Evolutionary conservation across 2,797 vertebrate genomes (phyloP).

Genomic region (Periophthalmus magnuspinnatus): DNA sequence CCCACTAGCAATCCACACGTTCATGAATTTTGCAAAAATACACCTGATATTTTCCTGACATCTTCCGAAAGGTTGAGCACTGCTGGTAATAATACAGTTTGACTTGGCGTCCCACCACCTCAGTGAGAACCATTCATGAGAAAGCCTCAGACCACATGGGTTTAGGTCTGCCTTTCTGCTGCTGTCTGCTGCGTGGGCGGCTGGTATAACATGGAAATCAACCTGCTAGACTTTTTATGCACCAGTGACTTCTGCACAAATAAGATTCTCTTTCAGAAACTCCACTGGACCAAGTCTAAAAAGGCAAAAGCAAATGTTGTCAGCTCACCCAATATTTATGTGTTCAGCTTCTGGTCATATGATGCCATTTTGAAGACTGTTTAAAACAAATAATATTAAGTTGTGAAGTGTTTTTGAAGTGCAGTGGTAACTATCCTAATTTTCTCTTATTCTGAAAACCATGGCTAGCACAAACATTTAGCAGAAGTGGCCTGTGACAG

Average conservation of each 20-base stretch:
- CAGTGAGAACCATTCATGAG: slow-evolving; percentile 9
- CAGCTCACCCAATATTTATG: background rate
- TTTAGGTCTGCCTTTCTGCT: background rate
- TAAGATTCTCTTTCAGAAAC: background rate
- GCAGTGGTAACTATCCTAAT: too few species aligned
- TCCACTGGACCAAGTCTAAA: background rate
- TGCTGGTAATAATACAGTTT: slow-evolving; percentile 8
- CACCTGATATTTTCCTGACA: background rate
- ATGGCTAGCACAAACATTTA: background rate
- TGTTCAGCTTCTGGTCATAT: too few species aligned
- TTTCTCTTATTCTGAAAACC: too few species aligned
- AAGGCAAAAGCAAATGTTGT: background rate
- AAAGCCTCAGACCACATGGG: slow-evolving; percentile 5
- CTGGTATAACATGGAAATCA: background rate
- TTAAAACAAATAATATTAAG: too few species aligned
- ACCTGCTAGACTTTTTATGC: slow-evolving; percentile 3
- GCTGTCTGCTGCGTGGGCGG: background rate
- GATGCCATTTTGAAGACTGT: too few species aligned
- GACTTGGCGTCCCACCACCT: background rate
- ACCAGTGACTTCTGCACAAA: slow-evolving; percentile 3
- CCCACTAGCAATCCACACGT: background rate
- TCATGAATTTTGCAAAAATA: background rate
- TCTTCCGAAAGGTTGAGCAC: background rate
- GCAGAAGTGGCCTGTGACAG: too few species aligned
- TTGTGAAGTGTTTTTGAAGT: too few species aligned